These are phyloP conservation scores for Schrankia costaestrigalis DNA, from an alignment of 2,888 invertebrate genomes.

Conservation along the genomic window DNA sequence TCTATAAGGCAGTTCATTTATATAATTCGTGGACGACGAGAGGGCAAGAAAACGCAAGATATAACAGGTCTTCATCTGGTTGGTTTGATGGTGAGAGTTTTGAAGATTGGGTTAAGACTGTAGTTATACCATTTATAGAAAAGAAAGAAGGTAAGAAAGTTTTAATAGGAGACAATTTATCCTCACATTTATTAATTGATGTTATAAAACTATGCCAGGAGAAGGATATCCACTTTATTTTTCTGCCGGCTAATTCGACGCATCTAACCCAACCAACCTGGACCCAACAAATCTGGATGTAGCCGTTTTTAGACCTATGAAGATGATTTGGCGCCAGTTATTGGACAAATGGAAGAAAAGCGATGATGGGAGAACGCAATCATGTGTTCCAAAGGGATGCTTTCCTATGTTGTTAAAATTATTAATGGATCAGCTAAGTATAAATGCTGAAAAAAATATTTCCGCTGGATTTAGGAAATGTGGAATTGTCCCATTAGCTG, in stretches of 20 bases:
- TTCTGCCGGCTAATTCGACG: slow-evolving; percentile 41
- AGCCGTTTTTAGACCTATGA: slow-evolving; percentile 30
- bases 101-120: slow-evolving; percentile 37
- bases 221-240: slow-evolving; percentile 43
- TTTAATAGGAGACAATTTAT: slow-evolving; percentile 46
- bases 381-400: slow-evolving; percentile 3
- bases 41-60: slow-evolving; percentile 28
- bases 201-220: slow-evolving; percentile 31
- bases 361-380: slow-evolving; percentile 4
- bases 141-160: slow-evolving; percentile 28
- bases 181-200: slow-evolving; percentile 27
- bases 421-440: neutral
- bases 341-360: slow-evolving; percentile 12
- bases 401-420: slow-evolving; percentile 5
- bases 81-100: slow-evolving; percentile 43
- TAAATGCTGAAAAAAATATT: slow-evolving; percentile 3
- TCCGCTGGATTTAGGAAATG: slow-evolving; percentile 5
- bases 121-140: slow-evolving; percentile 16
- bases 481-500: slow-evolving; percentile 9
- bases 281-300: too few relatives aligned
- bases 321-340: slow-evolving; percentile 27
- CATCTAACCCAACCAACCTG: slow-evolving; percentile 41
- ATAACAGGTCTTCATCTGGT: slow-evolving; percentile 38
- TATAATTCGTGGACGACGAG: slow-evolving; percentile 11
- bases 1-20: slow-evolving; percentile 24